These are phyloP conservation scores for Invenusta paracnida DNA, from an alignment of 2,888 invertebrate species.

Conservation along the genomic window DNA sequence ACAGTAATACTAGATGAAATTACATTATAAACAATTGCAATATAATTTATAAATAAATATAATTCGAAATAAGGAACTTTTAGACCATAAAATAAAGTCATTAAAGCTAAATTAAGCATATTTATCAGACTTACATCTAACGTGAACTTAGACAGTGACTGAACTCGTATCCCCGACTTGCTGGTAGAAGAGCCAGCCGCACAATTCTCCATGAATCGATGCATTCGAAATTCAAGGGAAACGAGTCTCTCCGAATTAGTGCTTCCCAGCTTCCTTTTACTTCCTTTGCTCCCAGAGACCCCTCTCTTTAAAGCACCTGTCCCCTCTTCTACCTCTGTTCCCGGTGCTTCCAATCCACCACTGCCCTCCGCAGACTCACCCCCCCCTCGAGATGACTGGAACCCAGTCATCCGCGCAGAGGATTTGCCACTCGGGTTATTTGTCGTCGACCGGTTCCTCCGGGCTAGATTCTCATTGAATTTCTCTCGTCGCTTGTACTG, in stretches of 20 bases:
- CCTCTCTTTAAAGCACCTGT: background rate
- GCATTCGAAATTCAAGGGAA: background rate
- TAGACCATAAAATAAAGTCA: too few relatives aligned
- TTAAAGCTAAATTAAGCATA: too few relatives aligned
- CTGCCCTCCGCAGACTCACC: background rate
- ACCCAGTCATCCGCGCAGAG: too few relatives aligned
- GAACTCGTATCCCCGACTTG: background rate
- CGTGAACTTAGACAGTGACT: background rate
- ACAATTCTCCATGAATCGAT: background rate
- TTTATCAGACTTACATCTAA: background rate
- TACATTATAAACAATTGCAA: too few relatives aligned
- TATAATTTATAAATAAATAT: too few relatives aligned
- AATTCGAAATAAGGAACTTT: too few relatives aligned
- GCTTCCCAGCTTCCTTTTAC: background rate
- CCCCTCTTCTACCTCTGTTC: background rate
- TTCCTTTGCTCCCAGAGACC: background rate
- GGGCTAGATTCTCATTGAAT: background rate
- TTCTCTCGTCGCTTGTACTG: background rate
- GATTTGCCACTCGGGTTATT: too few relatives aligned
- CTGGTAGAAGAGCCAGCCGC: background rate
- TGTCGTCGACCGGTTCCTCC: background rate
- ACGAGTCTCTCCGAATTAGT: background rate
- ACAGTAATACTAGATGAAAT: too few relatives aligned
- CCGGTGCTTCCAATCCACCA: background rate
- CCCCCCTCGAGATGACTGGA: background rate